Evolutionary conservation across 1,140 invertebrate genomes (phyloP).

Genomic region (Euwallacea fornicatus): DNA sequence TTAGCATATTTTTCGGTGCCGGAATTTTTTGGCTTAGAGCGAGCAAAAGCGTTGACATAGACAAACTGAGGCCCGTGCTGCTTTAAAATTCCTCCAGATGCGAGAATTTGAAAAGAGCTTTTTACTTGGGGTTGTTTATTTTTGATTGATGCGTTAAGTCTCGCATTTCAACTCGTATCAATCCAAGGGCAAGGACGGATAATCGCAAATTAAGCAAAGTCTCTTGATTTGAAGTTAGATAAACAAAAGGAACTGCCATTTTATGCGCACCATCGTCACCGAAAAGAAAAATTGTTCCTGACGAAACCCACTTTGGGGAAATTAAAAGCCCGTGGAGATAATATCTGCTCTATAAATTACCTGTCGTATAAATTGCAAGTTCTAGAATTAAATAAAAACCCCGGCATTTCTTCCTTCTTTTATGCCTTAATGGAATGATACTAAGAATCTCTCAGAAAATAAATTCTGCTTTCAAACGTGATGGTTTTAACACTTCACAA

Average conservation of each 20-base stretch:
- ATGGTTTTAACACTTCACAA: too few relatives aligned
- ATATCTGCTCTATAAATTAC: slow-evolving; percentile 21
- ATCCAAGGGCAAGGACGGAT: too few relatives aligned
- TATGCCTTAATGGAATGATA: slow-evolving; percentile 7
- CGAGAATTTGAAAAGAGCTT: slow-evolving; percentile 2
- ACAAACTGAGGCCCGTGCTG: slow-evolving; percentile 2
- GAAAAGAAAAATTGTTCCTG: slow-evolving; percentile 18
- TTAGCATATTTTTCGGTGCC: slow-evolving; percentile 19
- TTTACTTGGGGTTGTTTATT: background rate
- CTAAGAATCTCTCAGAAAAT: background rate
- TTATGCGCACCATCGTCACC: background rate
- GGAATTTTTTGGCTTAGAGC: slow-evolving; percentile 20
- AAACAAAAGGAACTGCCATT: too few relatives aligned
- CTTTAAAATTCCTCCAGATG: slow-evolving; percentile 11
- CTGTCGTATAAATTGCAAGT: slow-evolving; percentile 19
- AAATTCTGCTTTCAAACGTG: background rate
- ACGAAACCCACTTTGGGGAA: slow-evolving; percentile 21
- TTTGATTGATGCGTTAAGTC: too few relatives aligned
- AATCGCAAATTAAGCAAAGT: too few relatives aligned
- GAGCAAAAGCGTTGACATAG: slow-evolving; percentile 10
- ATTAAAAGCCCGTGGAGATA: slow-evolving; percentile 22
- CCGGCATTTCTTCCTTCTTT: slow-evolving; percentile 8
- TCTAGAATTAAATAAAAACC: slow-evolving; percentile 19
- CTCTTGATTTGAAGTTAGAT: too few relatives aligned
- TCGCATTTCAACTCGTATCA: too few relatives aligned